Conservation (phyloP, 2,113 vertebrate genomes). For the Eulacestoma nigropectus region DNA sequence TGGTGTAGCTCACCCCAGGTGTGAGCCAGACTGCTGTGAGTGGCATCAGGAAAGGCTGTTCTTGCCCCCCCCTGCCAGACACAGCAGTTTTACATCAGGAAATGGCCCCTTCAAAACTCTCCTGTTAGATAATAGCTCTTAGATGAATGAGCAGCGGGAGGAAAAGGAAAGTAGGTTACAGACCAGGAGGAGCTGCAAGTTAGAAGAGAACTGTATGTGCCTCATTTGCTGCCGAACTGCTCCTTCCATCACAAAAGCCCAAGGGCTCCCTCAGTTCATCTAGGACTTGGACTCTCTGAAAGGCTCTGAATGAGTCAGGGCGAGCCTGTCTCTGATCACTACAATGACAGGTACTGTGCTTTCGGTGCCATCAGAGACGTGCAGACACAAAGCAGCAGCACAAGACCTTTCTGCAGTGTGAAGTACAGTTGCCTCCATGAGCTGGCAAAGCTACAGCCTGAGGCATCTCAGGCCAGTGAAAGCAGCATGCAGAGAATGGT, state of each 20-base stretch:
- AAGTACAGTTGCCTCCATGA: background rate
- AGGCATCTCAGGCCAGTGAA: background rate
- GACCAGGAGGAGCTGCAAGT: slow-evolving; percentile 42
- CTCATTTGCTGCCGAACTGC: slow-evolving; percentile 28
- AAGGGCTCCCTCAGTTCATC: background rate
- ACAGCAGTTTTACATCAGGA: background rate
- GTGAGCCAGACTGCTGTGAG: background rate
- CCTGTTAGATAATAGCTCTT: slow-evolving; percentile 31
- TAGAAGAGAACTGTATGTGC: slow-evolving; percentile 8
- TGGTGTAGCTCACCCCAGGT: background rate
- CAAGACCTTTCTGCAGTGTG: background rate
- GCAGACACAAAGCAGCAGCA: slow-evolving; percentile 26
- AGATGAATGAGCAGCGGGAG: slow-evolving; percentile 45
- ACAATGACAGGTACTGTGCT: background rate
- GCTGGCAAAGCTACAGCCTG: background rate
- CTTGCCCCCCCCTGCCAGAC: background rate
- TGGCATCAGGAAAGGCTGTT: background rate
- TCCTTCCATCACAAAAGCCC: slow-evolving; percentile 23
- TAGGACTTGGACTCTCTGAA: slow-evolving; percentile 9
- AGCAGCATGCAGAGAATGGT: background rate
- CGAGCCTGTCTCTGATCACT: background rate
- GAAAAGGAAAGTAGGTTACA: slow-evolving; percentile 58
- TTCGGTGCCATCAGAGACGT: background rate
- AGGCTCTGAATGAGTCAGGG: background rate
- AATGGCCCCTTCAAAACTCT: slow-evolving; percentile 21